phyloP scores from a whole-genome alignment of 2,888 invertebrate genomes.

The Spicauda simplicius region DNA sequence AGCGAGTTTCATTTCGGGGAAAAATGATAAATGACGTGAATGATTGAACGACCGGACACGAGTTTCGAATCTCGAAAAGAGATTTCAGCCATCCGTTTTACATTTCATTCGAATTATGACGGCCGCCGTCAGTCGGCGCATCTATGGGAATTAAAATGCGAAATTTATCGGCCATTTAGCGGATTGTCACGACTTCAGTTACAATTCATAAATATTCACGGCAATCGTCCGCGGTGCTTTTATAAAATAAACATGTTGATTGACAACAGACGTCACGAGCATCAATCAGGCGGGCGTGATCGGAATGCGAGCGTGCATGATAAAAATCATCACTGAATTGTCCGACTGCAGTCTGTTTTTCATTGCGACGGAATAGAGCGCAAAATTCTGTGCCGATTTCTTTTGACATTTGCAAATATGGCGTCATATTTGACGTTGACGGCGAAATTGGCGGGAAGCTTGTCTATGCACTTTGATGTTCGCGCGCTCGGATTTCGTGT shows the following conservation, averaged over 20 bases:
- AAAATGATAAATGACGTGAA: slow-evolving; percentile 80
- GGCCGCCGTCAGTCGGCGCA: slow-evolving; percentile 49
- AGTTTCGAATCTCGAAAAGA: slow-evolving; percentile 66
- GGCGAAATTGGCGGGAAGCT: slow-evolving; percentile 65
- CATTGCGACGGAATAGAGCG: slow-evolving; percentile 44
- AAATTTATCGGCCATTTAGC: slow-evolving; percentile 66
- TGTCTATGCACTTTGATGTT: slow-evolving; percentile 72
- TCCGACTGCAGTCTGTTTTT: slow-evolving; percentile 38
- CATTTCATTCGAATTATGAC: slow-evolving; percentile 55
- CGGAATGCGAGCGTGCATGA: slow-evolving; percentile 47
- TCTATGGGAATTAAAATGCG: slow-evolving; percentile 70
- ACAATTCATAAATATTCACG: slow-evolving; percentile 80
- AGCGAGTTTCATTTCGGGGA: slow-evolving; percentile 71
- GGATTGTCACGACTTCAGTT: slow-evolving; percentile 60
- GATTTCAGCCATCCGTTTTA: slow-evolving; percentile 63
- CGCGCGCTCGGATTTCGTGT: slow-evolving; percentile 49
- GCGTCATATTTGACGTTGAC: slow-evolving; percentile 55
- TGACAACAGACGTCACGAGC: slow-evolving; percentile 73
- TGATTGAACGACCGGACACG: slow-evolving; percentile 77
- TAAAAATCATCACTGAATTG: slow-evolving; percentile 38
- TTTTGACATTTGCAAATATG: slow-evolving; percentile 55
- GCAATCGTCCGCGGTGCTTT: slow-evolving; percentile 68
- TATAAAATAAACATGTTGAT: slow-evolving; percentile 66
- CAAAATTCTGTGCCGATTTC: slow-evolving; percentile 49
- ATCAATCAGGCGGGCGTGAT: slow-evolving; percentile 74